Percentiles rank a stretch among this genome's conserved stretches.
Conservation (phyloP, 2,113 vertebrate genomes). For the Turdus rufiventris region DNA sequence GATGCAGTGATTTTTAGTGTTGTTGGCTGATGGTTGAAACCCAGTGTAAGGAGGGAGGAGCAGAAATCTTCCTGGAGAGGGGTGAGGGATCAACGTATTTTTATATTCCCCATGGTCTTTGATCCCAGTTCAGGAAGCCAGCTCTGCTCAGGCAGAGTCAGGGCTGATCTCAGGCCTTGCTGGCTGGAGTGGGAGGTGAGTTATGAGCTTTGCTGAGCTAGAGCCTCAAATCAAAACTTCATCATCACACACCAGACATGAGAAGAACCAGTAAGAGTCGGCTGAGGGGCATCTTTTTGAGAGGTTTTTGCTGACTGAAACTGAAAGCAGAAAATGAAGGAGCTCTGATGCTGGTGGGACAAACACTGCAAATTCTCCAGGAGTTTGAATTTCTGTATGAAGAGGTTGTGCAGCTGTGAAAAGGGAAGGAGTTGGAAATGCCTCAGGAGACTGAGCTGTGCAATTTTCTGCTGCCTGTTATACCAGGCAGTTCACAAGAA, state of each 20-base stretch:
- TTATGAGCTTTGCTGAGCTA: neutral
- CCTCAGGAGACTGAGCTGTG: neutral
- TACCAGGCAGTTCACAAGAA: neutral
- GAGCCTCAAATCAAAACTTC: neutral
- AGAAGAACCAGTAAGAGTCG: neutral
- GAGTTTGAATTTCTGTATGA: neutral
- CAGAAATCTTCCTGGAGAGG: neutral
- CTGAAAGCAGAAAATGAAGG: constrained; percentile 19
- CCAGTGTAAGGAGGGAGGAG: neutral
- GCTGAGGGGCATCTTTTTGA: neutral
- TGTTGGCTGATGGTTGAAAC: neutral
- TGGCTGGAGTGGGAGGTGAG: neutral
- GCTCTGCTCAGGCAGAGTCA: neutral
- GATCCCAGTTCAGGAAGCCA: neutral
- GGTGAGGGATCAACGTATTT: neutral
- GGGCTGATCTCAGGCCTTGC: neutral
- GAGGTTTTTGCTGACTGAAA: neutral
- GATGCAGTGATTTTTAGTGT: neutral
- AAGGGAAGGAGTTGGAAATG: neutral
- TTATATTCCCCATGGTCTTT: neutral
- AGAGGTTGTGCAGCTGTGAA: neutral
- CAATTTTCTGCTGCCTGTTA: neutral
- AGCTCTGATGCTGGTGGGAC: neutral
- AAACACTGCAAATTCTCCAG: accelerated
- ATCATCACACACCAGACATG: neutral